Base-by-base conservation (phyloP, 2,888 invertebrate species). In the Rutpela maculata region DNA sequence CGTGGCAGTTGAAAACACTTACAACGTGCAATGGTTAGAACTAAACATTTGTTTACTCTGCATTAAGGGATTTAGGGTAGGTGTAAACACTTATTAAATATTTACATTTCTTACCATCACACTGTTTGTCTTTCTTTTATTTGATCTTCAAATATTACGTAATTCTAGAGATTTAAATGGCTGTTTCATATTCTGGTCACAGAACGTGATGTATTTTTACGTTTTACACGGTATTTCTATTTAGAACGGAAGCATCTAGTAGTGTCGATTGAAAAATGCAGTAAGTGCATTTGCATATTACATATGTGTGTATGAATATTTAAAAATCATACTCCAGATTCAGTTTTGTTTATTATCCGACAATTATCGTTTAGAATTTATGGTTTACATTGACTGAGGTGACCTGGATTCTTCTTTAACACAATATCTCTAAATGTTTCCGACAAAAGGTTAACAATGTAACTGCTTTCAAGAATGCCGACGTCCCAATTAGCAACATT, bases 101-200 rank as follows among this genome's bases (percentile, higher is more conserved):
- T 50, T 50, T 50, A 50, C 50, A n/a, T 15, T n/a, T 50, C 50
- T 50, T 50, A 50, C 50, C 50, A 50, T 50, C n/a, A 6, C 50
- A n/a, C n/a, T 50, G 50, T 50, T 50, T 50, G n/a, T 15, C n/a
- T 15, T 15, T 50, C 50, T 50, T n/a, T 50, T 50, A 50, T 50
- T 50, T 50, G 50, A 50, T n/a, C 15, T 4, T 50, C 50, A 50
- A 50, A 50, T 50, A 50, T 50, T n/a, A 50, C n/a, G 50, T 50
- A 50, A 50, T 50, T 50, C 3, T 15, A 43, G 11, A 43, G 43
- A 43, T 43, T 43, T 15, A 43, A 43, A 43, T 50, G 50, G 50
- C 50, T 50, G 50, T n/a, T 50, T 50, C n/a, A n/a, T 50, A 50
- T 50, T 50, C n/a, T 50, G n/a, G 50, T 50, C 50, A 50, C 50